Percentiles rank a stretch among this genome's conserved stretches.
These are phyloP conservation scores for Eristalis tenax DNA, from an alignment of 2,888 invertebrate species.

Conservation along the genomic window DNA sequence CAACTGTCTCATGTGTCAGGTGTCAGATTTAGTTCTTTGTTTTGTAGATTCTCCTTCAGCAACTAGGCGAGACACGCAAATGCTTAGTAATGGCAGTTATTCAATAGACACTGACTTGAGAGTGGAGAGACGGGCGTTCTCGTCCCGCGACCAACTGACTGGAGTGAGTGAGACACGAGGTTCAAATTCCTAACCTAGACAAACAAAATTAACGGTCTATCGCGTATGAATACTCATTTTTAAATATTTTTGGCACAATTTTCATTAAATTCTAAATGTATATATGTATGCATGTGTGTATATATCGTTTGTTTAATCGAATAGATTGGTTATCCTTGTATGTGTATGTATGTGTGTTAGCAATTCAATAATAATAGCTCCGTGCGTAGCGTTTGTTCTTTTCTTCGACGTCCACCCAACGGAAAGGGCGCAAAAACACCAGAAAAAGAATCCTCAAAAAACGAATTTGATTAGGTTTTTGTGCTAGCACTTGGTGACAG, in stretches of 20 bases:
- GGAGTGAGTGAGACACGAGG: neutral
- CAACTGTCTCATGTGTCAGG: neutral
- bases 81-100: neutral
- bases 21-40: neutral
- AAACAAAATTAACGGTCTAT: constrained; percentile 52
- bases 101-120: neutral
- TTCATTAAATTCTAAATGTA: constrained; percentile 64
- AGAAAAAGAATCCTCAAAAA: neutral
- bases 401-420: neutral
- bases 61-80: neutral
- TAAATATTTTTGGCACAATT: constrained; percentile 72
- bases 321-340: neutral
- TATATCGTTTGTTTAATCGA: constrained; percentile 42
- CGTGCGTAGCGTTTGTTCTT: neutral
- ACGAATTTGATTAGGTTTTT: neutral
- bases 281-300: constrained; percentile 11
- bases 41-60: no score
- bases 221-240: constrained; percentile 13
- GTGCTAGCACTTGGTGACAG: constrained; percentile 20
- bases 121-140: no score
- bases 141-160: neutral
- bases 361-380: constrained; percentile 8
- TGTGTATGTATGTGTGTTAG: constrained; percentile 41
- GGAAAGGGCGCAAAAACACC: no score
- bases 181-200: constrained; percentile 47